These are phyloP conservation scores for Anabas testudineus DNA, from an alignment of 2,797 vertebrate species.

Conservation along the genomic window DNA sequence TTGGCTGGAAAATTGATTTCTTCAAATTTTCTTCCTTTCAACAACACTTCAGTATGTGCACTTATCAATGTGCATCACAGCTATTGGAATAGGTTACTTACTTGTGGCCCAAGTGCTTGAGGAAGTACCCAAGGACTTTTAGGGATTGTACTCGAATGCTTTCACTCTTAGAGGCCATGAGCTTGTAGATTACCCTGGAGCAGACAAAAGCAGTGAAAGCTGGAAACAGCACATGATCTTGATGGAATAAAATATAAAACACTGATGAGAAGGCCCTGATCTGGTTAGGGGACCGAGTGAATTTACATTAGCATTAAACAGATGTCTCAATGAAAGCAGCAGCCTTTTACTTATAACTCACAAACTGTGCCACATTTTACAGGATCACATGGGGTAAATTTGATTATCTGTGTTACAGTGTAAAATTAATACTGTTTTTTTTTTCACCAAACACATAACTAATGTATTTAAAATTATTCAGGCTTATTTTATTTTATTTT, in stretches of 20 bases:
- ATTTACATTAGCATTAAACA: slow-evolving; percentile 65
- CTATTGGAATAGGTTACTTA: slow-evolving; percentile 81
- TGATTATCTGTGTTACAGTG: slow-evolving; percentile 60
- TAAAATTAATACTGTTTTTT: slow-evolving; percentile 65
- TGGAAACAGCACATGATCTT: slow-evolving; percentile 46
- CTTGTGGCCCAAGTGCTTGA: slow-evolving; percentile 98
- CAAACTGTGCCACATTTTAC: slow-evolving; percentile 55
- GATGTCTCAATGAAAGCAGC: slow-evolving; percentile 56
- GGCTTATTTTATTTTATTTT: slow-evolving; percentile 64
- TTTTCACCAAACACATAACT: slow-evolving; percentile 25
- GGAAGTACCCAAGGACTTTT: slow-evolving; percentile 97
- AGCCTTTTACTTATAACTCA: slow-evolving; percentile 42
- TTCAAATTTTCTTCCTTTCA: slow-evolving; percentile 3
- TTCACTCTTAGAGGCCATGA: slow-evolving; percentile 96
- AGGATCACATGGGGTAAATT: slow-evolving; percentile 51
- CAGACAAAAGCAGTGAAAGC: slow-evolving; percentile 55
- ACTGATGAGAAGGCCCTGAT: slow-evolving; percentile 57
- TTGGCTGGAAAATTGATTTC: too few species aligned
- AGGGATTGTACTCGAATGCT: slow-evolving; percentile 97
- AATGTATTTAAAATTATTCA: too few species aligned
- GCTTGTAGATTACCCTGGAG: slow-evolving; percentile 96
- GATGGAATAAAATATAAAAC: slow-evolving; percentile 49
- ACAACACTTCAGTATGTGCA: slow-evolving; percentile 3
- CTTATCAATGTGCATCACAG: slow-evolving; percentile 15
- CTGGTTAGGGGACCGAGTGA: slow-evolving; percentile 58